Evolutionary conservation across 2,797 vertebrate species (phyloP).

Genomic region (Lagocephalus sceleratus): DNA sequence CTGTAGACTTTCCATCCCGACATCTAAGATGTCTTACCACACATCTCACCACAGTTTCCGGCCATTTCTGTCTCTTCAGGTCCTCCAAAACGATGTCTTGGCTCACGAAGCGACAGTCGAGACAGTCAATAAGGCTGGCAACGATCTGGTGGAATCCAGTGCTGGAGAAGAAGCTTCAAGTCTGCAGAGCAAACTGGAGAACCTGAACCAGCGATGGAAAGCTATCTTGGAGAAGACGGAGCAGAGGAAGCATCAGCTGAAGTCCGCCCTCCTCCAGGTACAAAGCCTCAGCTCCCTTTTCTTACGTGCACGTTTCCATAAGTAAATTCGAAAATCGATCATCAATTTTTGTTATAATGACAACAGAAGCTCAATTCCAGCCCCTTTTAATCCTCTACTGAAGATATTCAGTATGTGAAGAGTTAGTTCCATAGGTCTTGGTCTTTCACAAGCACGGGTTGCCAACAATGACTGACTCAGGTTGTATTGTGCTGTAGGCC

Average conservation of each 20-base stretch:
- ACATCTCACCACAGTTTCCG: neutral
- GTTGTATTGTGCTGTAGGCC: slow-evolving; percentile 85
- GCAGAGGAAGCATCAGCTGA: slow-evolving; percentile 89
- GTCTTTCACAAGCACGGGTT: slow-evolving; percentile 27
- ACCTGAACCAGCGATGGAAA: slow-evolving; percentile 91
- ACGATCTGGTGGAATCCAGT: slow-evolving; percentile 88
- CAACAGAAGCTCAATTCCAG: neutral
- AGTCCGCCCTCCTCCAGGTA: slow-evolving; percentile 92
- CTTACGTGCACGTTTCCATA: too few species aligned
- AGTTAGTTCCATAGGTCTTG: slow-evolving; percentile 53
- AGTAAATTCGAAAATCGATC: neutral
- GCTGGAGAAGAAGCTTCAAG: slow-evolving; percentile 94
- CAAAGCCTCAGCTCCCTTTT: neutral
- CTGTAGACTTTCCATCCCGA: neutral
- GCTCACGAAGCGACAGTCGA: slow-evolving; percentile 94
- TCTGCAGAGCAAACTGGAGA: slow-evolving; percentile 87
- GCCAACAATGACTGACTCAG: slow-evolving; percentile 64
- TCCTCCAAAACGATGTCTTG: slow-evolving; percentile 94
- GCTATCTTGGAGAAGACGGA: slow-evolving; percentile 87
- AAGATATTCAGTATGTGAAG: slow-evolving; percentile 8
- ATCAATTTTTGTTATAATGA: neutral
- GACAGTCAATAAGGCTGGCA: slow-evolving; percentile 92
- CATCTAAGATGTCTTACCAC: neutral
- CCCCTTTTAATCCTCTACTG: slow-evolving; percentile 14
- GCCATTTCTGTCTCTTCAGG: slow-evolving; percentile 66